These are phyloP conservation scores for Enoplosus armatus DNA, from an alignment of 2,797 vertebrate genomes.

Conservation along the genomic window DNA sequence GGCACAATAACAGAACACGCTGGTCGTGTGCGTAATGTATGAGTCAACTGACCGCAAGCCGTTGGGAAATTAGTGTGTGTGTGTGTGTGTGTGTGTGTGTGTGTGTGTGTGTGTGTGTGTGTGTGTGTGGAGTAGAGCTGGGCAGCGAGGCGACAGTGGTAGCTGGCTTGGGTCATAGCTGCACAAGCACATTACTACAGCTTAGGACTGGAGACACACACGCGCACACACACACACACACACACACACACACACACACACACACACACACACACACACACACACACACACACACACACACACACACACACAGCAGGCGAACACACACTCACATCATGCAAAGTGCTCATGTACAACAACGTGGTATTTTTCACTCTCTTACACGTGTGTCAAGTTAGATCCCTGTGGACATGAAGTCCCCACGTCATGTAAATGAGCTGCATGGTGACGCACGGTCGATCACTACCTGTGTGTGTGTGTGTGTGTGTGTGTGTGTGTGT, in stretches of 20 bases:
- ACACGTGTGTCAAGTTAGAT: conserved; percentile 12
- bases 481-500: conserved; percentile 27
- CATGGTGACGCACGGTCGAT: conserved; percentile 45
- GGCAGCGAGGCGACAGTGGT: conserved; percentile 44
- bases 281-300: conserved; percentile 33
- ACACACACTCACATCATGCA: neutral
- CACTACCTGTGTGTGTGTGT: conserved; percentile 8
- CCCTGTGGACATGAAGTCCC: conserved; percentile 15
- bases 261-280: conserved; percentile 28
- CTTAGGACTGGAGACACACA: conserved; percentile 22
- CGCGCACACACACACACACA: conserved; percentile 33
- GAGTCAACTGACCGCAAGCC: conserved; percentile 48
- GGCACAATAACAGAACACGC: conserved; percentile 40
- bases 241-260: conserved; percentile 13
- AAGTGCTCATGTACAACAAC: neutral
- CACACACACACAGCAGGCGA: conserved; percentile 4
- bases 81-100: conserved; percentile 32
- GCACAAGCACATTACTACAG: conserved; percentile 49
- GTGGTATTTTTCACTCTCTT: neutral
- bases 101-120: conserved; percentile 17
- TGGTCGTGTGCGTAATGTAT: conserved; percentile 42
- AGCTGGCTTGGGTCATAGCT: conserved; percentile 38
- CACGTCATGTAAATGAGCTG: conserved; percentile 39
- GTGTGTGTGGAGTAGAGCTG: conserved; percentile 26
- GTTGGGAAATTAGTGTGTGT: conserved; percentile 19